Base-by-base conservation (phyloP, 2,797 vertebrate species). In the Argya squamiceps region DNA sequence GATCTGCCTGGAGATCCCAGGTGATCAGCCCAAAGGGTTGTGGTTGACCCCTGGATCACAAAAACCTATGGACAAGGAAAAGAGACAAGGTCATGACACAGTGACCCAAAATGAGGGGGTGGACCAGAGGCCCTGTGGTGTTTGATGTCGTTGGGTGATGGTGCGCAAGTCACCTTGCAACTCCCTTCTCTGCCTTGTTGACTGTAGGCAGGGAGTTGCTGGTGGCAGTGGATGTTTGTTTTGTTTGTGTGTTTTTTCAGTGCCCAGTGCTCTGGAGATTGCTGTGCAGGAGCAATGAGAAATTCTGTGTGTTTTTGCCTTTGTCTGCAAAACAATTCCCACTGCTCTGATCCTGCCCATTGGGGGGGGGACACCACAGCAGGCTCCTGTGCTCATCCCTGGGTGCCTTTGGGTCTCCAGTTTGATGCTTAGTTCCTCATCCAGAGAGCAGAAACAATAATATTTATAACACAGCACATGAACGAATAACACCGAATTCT, bases 81-180 rank as follows among this genome's bases (percentile, higher is more conserved):
- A 56, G 32, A 44, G 36, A 14, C 1, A 0, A 0, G 0, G 14
- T 53, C 7, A 20, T 6, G 36, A 32, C 76, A 8, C 2, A 2
- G 46, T 68, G 46, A 62, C 34, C 63, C 36, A 30, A 41, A 71
- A 55, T 14, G 60, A 62, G n/a, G 18, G n/a, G 34, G 16, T 52
- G 47, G 65, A 30, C 8, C 60, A 60, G 78, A 34, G 52, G 27
- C 62, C 12, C 12, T 1, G 67, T 60, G 78, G 7, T 71, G 23
- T 88, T 65, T 92, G 92, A 32, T 29, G 44, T 69, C 78, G 26
- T 74, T 86, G 46, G 41, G 63, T 41, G 58, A 26, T 49, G 17
- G 41, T 32, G 55, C 32, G 4, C 37, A 58, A 53, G 63, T 70
- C 1, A 0, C 36, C 47, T 69, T 85, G 73, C 24, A 34, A 0